Base-by-base conservation (phyloP, 2,888 invertebrate genomes). In the Trachelus stipa region DNA sequence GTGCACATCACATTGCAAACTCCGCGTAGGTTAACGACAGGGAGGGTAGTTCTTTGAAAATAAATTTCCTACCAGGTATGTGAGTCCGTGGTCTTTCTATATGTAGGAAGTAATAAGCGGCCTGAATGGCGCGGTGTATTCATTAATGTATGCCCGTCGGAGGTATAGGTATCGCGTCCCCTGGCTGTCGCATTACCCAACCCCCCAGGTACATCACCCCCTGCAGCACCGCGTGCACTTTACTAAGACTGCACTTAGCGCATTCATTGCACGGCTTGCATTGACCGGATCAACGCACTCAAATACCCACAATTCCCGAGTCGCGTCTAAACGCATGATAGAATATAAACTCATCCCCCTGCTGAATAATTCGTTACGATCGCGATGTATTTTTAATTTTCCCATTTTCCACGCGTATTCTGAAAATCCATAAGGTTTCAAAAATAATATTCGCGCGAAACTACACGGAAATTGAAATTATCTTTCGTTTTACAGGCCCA, bases 281-380 rank as follows among this genome's bases (percentile, higher is more conserved):
- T 88, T 87, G 89, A 89, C 88, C 88, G 87, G 89, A 88, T 89
- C 89, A 87, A 86, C 87, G 88, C 87, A 85, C 87, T 84, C 86
- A 85, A 87, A 86, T 87, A 73, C 31, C 69, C 73, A 68, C 69
- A 35, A 31, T 71, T 34, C 71, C 33, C 71, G 12, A n/a, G 73
- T 77, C 3, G 37, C 75, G 69, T 73, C 30, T 73, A 30, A 34
- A 74, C 74, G 74, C 23, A 15, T 37, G 23, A 35, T 12, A 34
- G 74, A 23, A 3, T 74, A n/a, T n/a, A 34, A 35, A 23, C 30
- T 15, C 30, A 30, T 23, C 3, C 3, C 34, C 30, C 30, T 9
- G 34, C 23, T 30, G 56, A 23, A 0, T 56, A 23, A 23, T 23
- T 23, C 56, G 23, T 23, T 23, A 9, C 9, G 9, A 56, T 23